A percentile compares a stretch with the other conserved stretches of the same genome.
Evolutionary conservation across 2,113 vertebrate genomes (phyloP).

Genomic region (Sylvia atricapilla): DNA sequence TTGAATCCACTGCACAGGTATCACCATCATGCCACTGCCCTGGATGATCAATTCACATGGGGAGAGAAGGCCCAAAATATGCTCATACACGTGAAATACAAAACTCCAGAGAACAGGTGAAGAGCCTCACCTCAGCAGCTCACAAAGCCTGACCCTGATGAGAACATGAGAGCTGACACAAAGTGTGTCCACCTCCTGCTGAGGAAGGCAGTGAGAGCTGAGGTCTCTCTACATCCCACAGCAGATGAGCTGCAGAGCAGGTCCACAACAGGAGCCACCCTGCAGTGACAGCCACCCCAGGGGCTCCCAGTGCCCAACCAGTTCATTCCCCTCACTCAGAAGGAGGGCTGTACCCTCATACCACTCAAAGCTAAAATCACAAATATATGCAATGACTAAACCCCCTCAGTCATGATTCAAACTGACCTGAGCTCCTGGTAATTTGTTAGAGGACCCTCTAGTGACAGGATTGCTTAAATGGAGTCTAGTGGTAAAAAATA

Average conservation of each 20-base stretch:
- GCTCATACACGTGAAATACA: rapidly evolving
- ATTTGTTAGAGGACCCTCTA: neutral
- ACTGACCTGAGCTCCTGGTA: neutral
- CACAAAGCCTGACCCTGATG: neutral
- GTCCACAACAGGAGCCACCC: neutral
- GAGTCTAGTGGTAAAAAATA: neutral
- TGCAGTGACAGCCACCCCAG: rapidly evolving
- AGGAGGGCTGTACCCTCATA: neutral
- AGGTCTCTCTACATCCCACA: neutral
- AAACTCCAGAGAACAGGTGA: neutral
- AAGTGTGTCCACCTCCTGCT: rapidly evolving
- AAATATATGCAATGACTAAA: neutral
- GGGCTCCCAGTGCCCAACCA: rapidly evolving
- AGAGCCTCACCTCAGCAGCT: neutral
- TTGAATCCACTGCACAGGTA: neutral
- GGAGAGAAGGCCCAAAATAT: neutral
- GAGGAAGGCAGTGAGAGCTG: neutral
- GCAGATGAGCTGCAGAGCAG: neutral
- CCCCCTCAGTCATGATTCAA: neutral
- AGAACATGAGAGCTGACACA: rapidly evolving
- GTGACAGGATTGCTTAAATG: neutral
- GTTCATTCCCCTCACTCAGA: rapidly evolving
- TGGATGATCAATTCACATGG: rapidly evolving
- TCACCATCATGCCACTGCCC: neutral
- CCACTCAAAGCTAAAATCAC: neutral